Conservation (phyloP, 2,113 vertebrate genomes). For the Pleuronectes platessa region DNA sequence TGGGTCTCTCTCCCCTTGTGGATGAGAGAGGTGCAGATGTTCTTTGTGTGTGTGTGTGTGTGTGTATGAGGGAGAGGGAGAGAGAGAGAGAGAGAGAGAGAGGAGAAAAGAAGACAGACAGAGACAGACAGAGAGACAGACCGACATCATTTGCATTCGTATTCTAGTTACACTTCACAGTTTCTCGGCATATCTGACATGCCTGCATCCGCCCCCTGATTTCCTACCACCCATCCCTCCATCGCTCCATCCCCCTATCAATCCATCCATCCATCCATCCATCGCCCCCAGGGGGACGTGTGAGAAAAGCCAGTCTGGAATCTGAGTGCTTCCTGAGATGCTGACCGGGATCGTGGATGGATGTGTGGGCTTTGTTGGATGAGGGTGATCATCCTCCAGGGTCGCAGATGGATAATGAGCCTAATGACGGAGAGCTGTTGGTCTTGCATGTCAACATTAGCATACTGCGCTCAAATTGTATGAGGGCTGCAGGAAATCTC, state of each 20-base stretch:
- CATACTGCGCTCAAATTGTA: slow-evolving; percentile 52
- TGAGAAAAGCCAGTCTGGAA: slow-evolving; percentile 67
- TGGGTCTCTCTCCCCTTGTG: slow-evolving; percentile 23
- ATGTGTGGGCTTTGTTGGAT: slow-evolving; percentile 31
- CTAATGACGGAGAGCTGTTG: slow-evolving; percentile 25
- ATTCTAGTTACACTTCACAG: slow-evolving; percentile 33
- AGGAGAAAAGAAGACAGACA: neutral
- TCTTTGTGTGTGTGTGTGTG: neutral
- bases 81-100: neutral
- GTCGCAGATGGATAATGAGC: slow-evolving; percentile 43
- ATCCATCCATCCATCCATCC: neutral
- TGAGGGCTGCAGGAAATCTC: slow-evolving; percentile 42
- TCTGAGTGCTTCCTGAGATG: slow-evolving; percentile 62
- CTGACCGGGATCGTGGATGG: slow-evolving; percentile 15
- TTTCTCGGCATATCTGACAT: slow-evolving; percentile 44
- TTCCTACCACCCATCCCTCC: slow-evolving; percentile 6
- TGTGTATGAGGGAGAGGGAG: neutral
- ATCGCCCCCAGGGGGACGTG: slow-evolving; percentile 10
- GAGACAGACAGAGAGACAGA: neutral
- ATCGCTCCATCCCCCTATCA: neutral
- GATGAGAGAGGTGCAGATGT: neutral
- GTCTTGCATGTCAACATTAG: slow-evolving; percentile 55
- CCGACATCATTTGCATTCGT: slow-evolving; percentile 26
- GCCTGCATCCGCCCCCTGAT: slow-evolving; percentile 40
- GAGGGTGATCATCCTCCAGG: slow-evolving; percentile 35